phyloP scores from a whole-genome alignment of 2,797 vertebrate genomes.

The Oryzias sinensis region DNA sequence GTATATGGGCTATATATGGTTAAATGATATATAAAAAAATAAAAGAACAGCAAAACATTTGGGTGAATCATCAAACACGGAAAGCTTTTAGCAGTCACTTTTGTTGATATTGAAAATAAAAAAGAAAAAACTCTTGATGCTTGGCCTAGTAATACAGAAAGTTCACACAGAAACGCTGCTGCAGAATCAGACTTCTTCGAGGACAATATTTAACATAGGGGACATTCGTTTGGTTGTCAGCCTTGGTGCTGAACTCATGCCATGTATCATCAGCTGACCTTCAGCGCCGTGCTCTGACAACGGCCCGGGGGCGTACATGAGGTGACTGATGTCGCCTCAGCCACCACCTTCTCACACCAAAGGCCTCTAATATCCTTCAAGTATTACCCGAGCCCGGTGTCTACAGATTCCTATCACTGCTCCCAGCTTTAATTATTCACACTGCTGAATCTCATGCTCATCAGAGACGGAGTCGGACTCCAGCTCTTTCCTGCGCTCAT shows the following conservation, averaged over 20 bases:
- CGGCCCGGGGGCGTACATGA: conserved; percentile 53
- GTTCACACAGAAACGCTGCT: conserved; percentile 48
- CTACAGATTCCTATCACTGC: conserved; percentile 73
- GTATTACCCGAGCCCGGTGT: conserved; percentile 64
- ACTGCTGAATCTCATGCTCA: conserved; percentile 71
- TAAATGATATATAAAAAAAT: background rate
- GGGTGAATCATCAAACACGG: too few relatives aligned
- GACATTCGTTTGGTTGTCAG: conserved; percentile 65
- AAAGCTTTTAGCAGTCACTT: too few relatives aligned
- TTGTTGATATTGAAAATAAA: too few relatives aligned
- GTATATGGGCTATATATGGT: too few relatives aligned
- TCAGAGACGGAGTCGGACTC: conserved; percentile 54
- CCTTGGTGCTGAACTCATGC: conserved; percentile 47
- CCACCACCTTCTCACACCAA: conserved; percentile 51
- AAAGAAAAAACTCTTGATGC: too few relatives aligned
- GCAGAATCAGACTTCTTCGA: conserved; percentile 50
- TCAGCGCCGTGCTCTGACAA: conserved; percentile 56
- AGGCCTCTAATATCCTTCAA: conserved; percentile 62
- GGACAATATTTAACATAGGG: conserved; percentile 64
- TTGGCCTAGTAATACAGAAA: conserved; percentile 1
- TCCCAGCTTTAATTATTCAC: conserved; percentile 79
- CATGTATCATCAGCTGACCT: conserved; percentile 73
- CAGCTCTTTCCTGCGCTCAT: conserved; percentile 47
- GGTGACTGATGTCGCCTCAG: conserved; percentile 64
- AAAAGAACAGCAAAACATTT: background rate